Percentiles rank a stretch among this genome's conserved stretches.
phyloP scores from a whole-genome alignment of 2,797 vertebrate species.

The Triplophysa yarkandensis region DNA sequence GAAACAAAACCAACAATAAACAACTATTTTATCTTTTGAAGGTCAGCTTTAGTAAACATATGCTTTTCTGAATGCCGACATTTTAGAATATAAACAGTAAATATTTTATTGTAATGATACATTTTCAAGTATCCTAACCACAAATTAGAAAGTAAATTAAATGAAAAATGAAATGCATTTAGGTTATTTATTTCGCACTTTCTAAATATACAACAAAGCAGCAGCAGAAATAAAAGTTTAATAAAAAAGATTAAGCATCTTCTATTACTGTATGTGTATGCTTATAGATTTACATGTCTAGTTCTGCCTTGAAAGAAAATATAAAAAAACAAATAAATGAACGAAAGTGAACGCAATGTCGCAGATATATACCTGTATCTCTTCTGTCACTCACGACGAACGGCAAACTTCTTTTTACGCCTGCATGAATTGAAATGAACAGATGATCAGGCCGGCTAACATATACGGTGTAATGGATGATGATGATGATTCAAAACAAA shows the following conservation, averaged over 20 bases:
- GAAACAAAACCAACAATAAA: background rate
- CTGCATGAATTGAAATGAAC: constrained; percentile 44
- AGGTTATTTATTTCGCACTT: background rate
- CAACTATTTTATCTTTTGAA: background rate
- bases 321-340: constrained; percentile 18
- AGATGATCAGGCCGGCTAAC: constrained; percentile 43
- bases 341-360: background rate
- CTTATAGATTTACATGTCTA: background rate
- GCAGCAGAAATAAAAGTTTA: too few relatives aligned
- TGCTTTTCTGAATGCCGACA: background rate
- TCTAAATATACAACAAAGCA: background rate
- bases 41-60: background rate
- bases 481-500: constrained; percentile 56
- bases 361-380: constrained; percentile 2
- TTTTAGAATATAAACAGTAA: background rate
- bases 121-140: background rate
- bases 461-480: constrained; percentile 52
- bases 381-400: constrained; percentile 29
- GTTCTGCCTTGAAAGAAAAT: too few relatives aligned
- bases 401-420: constrained; percentile 35
- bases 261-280: background rate
- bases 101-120: background rate
- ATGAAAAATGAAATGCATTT: too few relatives aligned
- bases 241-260: background rate
- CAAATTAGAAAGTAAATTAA: background rate